Evolutionary conservation across 2,113 vertebrate species (phyloP).

Genomic region (Micronisus gabar): DNA sequence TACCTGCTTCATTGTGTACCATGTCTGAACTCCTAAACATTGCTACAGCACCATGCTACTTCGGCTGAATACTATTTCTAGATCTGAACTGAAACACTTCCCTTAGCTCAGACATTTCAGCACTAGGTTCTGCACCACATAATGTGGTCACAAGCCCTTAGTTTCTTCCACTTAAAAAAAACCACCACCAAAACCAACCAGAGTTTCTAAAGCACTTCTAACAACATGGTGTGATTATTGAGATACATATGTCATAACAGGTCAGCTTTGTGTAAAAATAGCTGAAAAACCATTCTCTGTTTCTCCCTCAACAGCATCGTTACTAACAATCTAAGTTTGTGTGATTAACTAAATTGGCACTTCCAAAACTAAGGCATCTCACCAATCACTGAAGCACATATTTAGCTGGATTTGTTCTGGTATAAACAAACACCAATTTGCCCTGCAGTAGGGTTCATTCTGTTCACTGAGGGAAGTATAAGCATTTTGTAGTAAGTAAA

Average conservation of each 20-base stretch:
- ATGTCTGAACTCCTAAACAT: background rate
- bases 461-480: background rate
- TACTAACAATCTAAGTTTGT: background rate
- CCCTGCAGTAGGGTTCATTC: background rate
- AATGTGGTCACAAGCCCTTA: background rate
- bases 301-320: background rate
- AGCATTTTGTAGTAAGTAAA: background rate
- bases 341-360: background rate
- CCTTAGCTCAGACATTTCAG: background rate
- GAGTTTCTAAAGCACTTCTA: background rate
- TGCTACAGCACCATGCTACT: accelerated
- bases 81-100: background rate
- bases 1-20: background rate
- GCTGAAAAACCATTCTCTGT: background rate
- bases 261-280: background rate
- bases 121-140: background rate
- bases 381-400: background rate
- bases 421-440: background rate
- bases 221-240: background rate
- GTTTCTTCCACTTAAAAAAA: background rate
- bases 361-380: background rate
- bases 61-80: background rate
- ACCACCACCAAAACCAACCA: background rate
- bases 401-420: background rate
- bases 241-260: background rate